phyloP scores from a whole-genome alignment of 2,113 vertebrate species.

The Cyphomyrus plagiostoma region DNA sequence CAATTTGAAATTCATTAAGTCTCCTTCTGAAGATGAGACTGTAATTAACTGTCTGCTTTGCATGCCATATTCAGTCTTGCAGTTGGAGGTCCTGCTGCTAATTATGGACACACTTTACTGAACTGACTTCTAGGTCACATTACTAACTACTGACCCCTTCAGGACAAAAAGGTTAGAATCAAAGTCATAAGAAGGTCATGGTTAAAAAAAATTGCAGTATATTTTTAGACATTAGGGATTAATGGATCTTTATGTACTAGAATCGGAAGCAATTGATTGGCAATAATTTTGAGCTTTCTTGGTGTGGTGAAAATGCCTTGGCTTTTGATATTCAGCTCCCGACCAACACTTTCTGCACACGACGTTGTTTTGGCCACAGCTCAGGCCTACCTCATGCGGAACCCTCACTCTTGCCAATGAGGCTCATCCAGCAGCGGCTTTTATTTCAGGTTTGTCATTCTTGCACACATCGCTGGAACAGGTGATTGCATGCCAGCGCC shows the following conservation, averaged over 20 bases:
- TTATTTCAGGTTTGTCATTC: not conserved
- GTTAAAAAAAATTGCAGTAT: not conserved
- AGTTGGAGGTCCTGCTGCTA: conserved; percentile 49
- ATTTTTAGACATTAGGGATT: not conserved
- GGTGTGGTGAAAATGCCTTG: not conserved
- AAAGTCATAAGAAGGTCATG: not conserved
- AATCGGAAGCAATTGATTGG: not conserved
- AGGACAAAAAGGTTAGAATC: not conserved
- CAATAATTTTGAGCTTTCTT: not conserved
- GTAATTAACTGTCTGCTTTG: conserved; percentile 75
- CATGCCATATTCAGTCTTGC: conserved; percentile 59
- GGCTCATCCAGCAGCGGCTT: not conserved
- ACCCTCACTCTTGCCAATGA: not conserved
- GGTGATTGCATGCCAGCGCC: not conserved
- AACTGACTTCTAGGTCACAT: not conserved
- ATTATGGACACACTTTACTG: conserved; percentile 26
- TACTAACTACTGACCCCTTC: conserved; percentile 9
- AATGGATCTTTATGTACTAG: not conserved
- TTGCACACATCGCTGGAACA: not conserved
- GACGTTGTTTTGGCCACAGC: not conserved
- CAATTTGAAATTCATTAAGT: conserved; percentile 81
- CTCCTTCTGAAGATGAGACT: conserved; percentile 60
- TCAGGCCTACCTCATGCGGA: not conserved
- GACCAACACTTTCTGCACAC: not conserved
- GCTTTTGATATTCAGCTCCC: not conserved